phyloP scores from a whole-genome alignment of 2,888 invertebrate species.

The Chloroclystis v-ata region DNA sequence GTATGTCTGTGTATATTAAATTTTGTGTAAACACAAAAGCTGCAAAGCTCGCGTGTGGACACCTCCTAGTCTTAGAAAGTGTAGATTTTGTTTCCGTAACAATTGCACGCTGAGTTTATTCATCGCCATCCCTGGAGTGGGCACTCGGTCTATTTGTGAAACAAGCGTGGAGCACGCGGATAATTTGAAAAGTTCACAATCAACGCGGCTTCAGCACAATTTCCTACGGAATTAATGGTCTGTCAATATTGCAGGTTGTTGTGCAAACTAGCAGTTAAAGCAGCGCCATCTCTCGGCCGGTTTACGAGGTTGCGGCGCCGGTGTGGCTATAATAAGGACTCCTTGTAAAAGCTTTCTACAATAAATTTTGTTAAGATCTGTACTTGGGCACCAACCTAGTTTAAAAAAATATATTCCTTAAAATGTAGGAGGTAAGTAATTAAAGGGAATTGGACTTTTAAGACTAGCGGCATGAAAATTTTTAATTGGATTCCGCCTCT shows the following conservation, averaged over 20 bases:
- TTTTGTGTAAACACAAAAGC: too few species aligned
- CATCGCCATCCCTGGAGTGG: slow-evolving; percentile 45
- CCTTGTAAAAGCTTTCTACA: slow-evolving; percentile 1
- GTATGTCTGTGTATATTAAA: too few species aligned
- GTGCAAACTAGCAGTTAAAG: slow-evolving; percentile 69
- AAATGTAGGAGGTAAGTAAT: not conserved
- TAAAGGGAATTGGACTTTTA: too few species aligned
- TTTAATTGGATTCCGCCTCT: too few species aligned
- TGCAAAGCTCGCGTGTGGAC: not conserved
- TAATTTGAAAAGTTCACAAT: slow-evolving; percentile 78
- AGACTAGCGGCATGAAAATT: too few species aligned
- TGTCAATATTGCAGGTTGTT: slow-evolving; percentile 74
- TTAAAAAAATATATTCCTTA: not conserved
- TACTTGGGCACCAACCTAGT: too few species aligned
- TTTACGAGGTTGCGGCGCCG: slow-evolving; percentile 59
- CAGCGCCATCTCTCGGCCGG: slow-evolving; percentile 64
- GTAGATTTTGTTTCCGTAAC: not conserved
- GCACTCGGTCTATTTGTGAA: slow-evolving; percentile 54
- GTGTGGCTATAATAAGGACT: slow-evolving; percentile 1
- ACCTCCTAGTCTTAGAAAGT: not conserved
- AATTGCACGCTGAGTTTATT: slow-evolving; percentile 11
- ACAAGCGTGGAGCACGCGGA: slow-evolving; percentile 64
- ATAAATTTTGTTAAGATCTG: too few species aligned
- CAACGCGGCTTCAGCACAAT: slow-evolving; percentile 75
- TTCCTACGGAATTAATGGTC: slow-evolving; percentile 76